Evolutionary conservation across 2,797 vertebrate species (phyloP), one percentile per base, ranked within the genome.

Genomic region (Sebastes wilsoni): DNA sequence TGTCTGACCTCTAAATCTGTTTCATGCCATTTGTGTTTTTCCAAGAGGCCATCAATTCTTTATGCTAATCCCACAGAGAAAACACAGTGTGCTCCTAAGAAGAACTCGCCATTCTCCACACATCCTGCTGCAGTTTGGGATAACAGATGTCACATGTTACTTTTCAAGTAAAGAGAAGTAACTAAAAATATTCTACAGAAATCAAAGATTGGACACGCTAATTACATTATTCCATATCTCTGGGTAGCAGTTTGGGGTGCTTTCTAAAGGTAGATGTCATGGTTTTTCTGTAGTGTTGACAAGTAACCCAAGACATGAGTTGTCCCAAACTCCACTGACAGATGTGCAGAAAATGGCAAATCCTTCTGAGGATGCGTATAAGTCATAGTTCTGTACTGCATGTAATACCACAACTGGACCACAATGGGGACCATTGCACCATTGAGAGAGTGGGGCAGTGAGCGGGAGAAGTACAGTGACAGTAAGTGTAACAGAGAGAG

Each of bases 31-130:
- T 83, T 72, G 70, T 86, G 81, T 92, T 93, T 93, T 91, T 91
- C 90, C 91, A 91, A 83, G 91, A 92, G 88, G 93, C 88, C 92
- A 90, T 89, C 25, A 82, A 75, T 85, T 90, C 55, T 84, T 87
- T 82, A 72, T 74, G 74, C 72, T 89, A 89, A 92, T 87, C 85
- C 86, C 85, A 91, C 68, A 90, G 78, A 93, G 81, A 91, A 89
- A 75, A 86, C 65, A 91, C 84, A 87, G 66, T 81, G 85, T 67
- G 82, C 82, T 87, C 86, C 77, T 58, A 11, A 74, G 80, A 83
- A 85, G 88, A 86, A 87, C 46, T 2, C 38, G 88, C 58, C 90
- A 78, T 89, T 91, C 72, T 91, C 86, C 68, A 66, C 85, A 88
- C 75, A 81, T 82, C 83, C 56, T 56, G 36, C 13, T 72, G 71